Conservation (phyloP, 92 coral and sea anemone species). For the Hydrozoanthus gracilis region DNA sequence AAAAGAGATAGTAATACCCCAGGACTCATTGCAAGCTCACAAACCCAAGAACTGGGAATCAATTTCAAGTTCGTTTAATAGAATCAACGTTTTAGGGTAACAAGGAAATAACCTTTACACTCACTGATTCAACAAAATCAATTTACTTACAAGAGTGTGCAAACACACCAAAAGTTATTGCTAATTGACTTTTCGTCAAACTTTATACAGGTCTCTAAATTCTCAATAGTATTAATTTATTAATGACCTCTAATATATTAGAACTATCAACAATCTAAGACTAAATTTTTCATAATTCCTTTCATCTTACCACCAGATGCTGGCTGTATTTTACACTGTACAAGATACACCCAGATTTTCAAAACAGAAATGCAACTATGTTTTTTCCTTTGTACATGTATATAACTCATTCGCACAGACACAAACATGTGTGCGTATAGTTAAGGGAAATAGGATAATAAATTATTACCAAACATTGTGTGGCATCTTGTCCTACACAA, state of each 20-base stretch:
- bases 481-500: background rate
- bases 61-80: too few relatives aligned
- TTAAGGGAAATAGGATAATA: background rate
- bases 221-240: background rate
- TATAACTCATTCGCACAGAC: background rate
- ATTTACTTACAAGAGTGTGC: background rate
- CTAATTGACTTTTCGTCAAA: background rate
- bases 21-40: too few relatives aligned
- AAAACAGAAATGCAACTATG: background rate
- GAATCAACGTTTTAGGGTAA: too few relatives aligned
- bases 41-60: too few relatives aligned
- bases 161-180: background rate
- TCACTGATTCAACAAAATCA: conserved; percentile 18
- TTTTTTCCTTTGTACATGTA: background rate
- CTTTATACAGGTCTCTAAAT: background rate
- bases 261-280: too few relatives aligned
- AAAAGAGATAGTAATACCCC: too few relatives aligned
- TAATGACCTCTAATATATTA: too few relatives aligned
- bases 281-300: background rate
- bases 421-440: background rate
- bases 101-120: background rate
- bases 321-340: background rate
- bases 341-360: background rate
- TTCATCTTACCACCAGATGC: background rate
- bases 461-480: background rate